These are phyloP conservation scores for Lepidothrix coronata DNA, from an alignment of 2,113 vertebrate genomes.

Conservation along the genomic window DNA sequence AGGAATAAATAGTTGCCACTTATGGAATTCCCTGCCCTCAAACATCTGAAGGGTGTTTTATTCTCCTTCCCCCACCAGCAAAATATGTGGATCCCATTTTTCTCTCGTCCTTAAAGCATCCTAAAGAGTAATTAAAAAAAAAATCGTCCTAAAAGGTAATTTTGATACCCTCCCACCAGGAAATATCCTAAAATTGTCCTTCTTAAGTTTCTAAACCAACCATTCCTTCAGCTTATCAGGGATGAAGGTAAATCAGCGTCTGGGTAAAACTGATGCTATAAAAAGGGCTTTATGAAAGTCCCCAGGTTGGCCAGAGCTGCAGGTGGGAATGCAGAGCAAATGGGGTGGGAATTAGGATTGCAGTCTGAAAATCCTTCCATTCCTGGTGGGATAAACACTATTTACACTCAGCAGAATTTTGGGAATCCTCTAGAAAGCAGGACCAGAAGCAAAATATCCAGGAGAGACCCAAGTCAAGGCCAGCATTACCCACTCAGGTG, in stretches of 20 bases:
- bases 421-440: background rate
- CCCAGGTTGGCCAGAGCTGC: background rate
- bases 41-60: background rate
- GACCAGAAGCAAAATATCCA: background rate
- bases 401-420: background rate
- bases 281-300: background rate
- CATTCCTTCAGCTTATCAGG: too few relatives aligned
- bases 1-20: background rate
- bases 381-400: background rate
- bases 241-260: background rate
- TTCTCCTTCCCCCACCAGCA: background rate
- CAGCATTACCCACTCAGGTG: background rate
- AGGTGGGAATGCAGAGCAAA: background rate
- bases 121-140: background rate
- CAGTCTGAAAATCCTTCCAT: background rate
- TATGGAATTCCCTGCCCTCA: background rate
- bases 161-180: fast-evolving
- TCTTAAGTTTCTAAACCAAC: background rate
- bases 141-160: fast-evolving
- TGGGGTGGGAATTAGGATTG: background rate
- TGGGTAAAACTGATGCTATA: fast-evolving
- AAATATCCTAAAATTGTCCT: background rate
- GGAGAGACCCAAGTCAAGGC: background rate
- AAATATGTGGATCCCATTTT: background rate
- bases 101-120: background rate